Conservation (phyloP, 2,888 invertebrate genomes). For the Lasioglossum leucozonium region DNA sequence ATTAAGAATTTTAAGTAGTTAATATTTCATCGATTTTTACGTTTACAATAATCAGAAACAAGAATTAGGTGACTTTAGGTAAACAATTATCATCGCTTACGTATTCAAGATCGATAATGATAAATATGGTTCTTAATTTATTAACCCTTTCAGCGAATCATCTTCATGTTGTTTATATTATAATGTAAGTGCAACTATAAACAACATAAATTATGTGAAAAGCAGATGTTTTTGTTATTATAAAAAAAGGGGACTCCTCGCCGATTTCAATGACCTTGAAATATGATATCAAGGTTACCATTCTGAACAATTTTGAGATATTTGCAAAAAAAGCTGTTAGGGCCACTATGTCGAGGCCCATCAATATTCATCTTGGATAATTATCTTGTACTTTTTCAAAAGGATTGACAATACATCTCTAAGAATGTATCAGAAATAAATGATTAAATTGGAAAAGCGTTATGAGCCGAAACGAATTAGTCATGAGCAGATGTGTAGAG, state of each 20-base stretch:
- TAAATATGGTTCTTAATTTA: background rate
- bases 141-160: too few species aligned
- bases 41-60: background rate
- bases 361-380: background rate
- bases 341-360: too few species aligned
- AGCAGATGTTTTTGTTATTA: too few species aligned
- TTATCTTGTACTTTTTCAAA: background rate
- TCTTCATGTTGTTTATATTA: too few species aligned
- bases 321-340: too few species aligned
- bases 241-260: too few species aligned
- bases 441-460: constrained; percentile 19
- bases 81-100: too few species aligned
- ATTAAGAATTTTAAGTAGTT: background rate
- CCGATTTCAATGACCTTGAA: too few species aligned
- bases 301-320: background rate
- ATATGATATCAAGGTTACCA: too few species aligned
- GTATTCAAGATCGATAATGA: too few species aligned
- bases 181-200: too few species aligned
- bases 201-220: too few species aligned
- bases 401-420: background rate
- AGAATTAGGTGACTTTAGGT: background rate
- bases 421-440: background rate
- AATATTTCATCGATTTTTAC: background rate
- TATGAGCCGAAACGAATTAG: constrained; percentile 23
- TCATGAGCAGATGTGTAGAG: background rate